These are phyloP conservation scores for Pecten maximus DNA, from an alignment of 2,888 invertebrate genomes.

Conservation along the genomic window DNA sequence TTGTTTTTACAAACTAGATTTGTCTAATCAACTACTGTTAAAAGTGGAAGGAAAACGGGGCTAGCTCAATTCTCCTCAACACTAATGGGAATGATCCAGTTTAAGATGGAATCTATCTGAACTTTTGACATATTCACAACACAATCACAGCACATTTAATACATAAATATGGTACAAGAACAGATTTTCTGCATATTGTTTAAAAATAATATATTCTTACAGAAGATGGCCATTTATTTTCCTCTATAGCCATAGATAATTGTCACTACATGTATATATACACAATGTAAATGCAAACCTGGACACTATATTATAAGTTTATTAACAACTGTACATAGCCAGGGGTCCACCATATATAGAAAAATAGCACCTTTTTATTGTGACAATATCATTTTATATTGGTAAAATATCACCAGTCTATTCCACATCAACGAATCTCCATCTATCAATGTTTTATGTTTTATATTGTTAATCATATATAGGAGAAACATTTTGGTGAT, in stretches of 20 bases:
- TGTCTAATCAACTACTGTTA: background rate
- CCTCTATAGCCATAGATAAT: background rate
- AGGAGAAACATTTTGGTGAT: background rate
- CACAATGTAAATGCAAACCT: slow-evolving; percentile 15
- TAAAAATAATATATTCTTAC: slow-evolving; percentile 1
- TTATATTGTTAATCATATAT: background rate
- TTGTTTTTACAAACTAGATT: background rate
- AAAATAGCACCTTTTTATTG: slow-evolving; percentile 20
- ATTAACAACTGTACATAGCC: background rate
- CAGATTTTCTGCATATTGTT: background rate
- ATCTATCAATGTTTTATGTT: background rate
- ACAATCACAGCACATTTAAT: slow-evolving; percentile 5
- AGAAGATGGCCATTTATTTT: background rate
- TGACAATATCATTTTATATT: slow-evolving; percentile 24
- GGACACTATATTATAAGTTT: background rate
- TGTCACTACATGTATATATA: background rate
- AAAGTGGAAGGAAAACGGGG: background rate
- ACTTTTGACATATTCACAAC: background rate
- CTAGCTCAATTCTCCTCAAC: background rate
- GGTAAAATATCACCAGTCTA: background rate
- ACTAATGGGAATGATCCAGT: background rate
- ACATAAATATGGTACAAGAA: background rate
- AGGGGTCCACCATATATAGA: background rate
- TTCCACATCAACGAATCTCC: background rate
- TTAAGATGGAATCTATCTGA: background rate